phyloP scores from a whole-genome alignment of 2,113 vertebrate genomes.

The Galeopterus variegatus region DNA sequence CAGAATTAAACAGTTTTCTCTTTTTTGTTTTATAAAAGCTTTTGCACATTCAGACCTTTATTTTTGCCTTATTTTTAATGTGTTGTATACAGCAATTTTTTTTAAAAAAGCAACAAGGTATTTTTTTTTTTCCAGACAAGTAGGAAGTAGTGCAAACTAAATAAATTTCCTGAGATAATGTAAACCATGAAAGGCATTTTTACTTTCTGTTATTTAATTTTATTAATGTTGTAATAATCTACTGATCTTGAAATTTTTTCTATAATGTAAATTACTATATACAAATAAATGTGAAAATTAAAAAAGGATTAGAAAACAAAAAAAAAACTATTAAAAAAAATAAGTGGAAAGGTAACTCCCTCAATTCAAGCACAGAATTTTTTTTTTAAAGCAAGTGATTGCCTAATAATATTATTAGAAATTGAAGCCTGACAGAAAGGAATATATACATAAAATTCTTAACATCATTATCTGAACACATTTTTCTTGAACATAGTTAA shows the following conservation, averaged over 20 bases:
- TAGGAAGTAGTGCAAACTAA: background rate
- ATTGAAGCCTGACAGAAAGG: conserved; percentile 12
- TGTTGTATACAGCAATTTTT: background rate
- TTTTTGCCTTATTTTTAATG: conserved; percentile 24
- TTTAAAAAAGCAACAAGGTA: background rate
- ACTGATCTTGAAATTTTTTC: background rate
- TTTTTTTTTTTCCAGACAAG: conserved; percentile 53
- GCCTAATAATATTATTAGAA: background rate
- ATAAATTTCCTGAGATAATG: background rate
- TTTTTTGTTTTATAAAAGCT: conserved; percentile 41
- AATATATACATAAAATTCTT: background rate
- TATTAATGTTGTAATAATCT: background rate
- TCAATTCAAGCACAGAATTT: background rate
- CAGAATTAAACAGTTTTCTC: conserved; percentile 18
- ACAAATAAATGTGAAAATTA: too few species aligned
- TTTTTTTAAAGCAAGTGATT: background rate
- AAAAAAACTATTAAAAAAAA: background rate
- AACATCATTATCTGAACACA: background rate
- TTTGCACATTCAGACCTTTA: background rate
- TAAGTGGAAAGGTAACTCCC: background rate
- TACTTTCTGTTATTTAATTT: background rate
- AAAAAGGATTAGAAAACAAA: too few species aligned
- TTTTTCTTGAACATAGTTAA: conserved; percentile 18
- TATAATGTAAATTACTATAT: background rate
- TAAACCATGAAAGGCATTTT: background rate